Evolutionary conservation across 2,888 invertebrate species (phyloP).

Genomic region (Portevinia maculata): DNA sequence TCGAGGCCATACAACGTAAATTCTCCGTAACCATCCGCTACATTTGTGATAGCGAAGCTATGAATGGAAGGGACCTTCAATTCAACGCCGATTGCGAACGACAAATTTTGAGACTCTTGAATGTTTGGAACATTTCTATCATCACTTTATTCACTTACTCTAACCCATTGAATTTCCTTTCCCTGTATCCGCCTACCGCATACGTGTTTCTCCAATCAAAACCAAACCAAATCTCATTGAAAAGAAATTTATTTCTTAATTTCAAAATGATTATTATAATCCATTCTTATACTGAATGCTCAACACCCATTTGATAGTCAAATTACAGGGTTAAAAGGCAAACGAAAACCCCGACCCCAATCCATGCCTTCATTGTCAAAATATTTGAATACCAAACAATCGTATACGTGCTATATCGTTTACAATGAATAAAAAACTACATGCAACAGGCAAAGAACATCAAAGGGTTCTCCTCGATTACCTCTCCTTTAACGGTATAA

Average conservation of each 20-base stretch:
- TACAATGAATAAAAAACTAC: conserved; percentile 32
- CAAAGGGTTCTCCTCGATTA: too few species aligned
- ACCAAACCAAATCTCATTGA: neutral
- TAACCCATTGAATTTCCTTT: too few species aligned
- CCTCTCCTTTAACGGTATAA: conserved; percentile 55
- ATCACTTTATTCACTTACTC: too few species aligned
- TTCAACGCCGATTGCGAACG: too few species aligned
- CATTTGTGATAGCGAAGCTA: too few species aligned
- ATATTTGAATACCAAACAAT: conserved; percentile 53
- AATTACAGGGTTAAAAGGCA: conserved; percentile 60
- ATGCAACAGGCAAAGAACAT: conserved; percentile 55
- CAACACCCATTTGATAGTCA: conserved; percentile 70
- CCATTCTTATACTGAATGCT: neutral
- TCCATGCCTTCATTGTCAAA: conserved; percentile 64
- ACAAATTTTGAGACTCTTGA: too few species aligned
- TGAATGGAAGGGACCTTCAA: too few species aligned
- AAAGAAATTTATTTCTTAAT: neutral
- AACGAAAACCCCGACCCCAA: conserved; percentile 41
- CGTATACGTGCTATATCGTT: conserved; percentile 29
- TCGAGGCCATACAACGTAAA: too few species aligned
- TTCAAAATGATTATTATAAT: neutral
- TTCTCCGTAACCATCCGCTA: too few species aligned
- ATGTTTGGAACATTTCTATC: too few species aligned
- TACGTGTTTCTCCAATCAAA: neutral
- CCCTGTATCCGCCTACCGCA: neutral